Evolutionary conservation across 2,113 vertebrate genomes (phyloP).

Genomic region (Cygnus buccinator): DNA sequence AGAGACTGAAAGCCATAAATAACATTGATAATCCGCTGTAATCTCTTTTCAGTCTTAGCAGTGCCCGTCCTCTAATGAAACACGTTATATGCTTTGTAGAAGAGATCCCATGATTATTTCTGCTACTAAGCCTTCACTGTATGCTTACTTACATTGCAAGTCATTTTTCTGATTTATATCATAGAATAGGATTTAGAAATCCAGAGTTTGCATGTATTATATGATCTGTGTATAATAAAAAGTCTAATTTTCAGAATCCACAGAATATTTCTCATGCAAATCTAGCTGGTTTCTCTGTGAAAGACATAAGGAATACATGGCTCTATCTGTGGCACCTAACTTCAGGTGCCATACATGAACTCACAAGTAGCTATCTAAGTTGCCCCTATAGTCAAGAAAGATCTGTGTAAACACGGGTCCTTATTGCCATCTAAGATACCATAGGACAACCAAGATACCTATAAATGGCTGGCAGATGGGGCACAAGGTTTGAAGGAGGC

Average conservation of each 20-base stretch:
- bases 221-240: background rate
- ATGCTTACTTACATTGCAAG: background rate
- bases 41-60: background rate
- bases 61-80: background rate
- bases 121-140: background rate
- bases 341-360: background rate
- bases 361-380: background rate
- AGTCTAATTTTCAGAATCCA: background rate
- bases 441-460: background rate
- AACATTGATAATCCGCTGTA: slow-evolving; percentile 29
- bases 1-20: slow-evolving; percentile 38
- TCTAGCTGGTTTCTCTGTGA: background rate
- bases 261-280: background rate
- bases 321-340: background rate
- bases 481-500: background rate
- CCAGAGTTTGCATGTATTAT: background rate
- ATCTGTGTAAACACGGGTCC: background rate
- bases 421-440: background rate
- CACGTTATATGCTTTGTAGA: background rate
- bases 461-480: background rate
- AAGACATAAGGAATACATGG: background rate
- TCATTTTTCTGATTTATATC: background rate
- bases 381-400: background rate
- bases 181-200: background rate
- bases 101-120: background rate